These are phyloP conservation scores for Poecilus cupreus DNA, from an alignment of 2,888 invertebrate species.

Conservation along the genomic window DNA sequence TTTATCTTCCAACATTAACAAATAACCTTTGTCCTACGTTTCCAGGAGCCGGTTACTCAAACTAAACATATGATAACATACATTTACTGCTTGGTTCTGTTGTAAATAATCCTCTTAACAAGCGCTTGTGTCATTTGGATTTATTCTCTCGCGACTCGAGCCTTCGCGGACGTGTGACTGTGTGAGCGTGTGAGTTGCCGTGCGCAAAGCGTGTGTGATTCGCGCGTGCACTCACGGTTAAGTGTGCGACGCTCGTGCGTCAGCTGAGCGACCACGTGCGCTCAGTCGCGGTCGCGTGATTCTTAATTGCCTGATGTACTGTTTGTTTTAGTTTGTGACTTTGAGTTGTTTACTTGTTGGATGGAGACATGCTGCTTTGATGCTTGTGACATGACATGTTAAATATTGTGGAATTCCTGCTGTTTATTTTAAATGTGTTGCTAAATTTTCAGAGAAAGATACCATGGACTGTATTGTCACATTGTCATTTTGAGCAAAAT, in stretches of 20 bases:
- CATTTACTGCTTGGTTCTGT: not conserved
- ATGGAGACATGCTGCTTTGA: not conserved
- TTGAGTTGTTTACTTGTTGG: not conserved
- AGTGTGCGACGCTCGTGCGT: not conserved
- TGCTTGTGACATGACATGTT: too few species aligned
- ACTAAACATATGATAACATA: too few species aligned
- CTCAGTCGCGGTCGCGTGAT: slow-evolving; percentile 17
- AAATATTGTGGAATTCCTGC: too few species aligned
- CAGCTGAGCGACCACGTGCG: slow-evolving; percentile 14
- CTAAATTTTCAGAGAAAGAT: too few species aligned
- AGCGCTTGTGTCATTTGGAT: slow-evolving; percentile 5
- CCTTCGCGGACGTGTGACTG: not conserved
- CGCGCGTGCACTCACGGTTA: slow-evolving; percentile 3
- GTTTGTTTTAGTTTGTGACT: not conserved
- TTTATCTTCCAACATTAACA: too few species aligned
- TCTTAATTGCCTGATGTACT: not conserved
- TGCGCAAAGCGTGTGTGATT: not conserved
- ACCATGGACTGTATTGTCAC: too few species aligned
- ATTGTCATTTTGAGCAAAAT: too few species aligned
- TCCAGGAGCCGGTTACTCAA: too few species aligned
- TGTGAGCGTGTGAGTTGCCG: not conserved
- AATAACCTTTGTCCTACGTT: too few species aligned
- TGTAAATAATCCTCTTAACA: slow-evolving; percentile 42
- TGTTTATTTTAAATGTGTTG: too few species aligned
- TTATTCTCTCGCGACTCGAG: not conserved